A percentile compares a stretch with the other conserved stretches of the same genome.
phyloP scores from a whole-genome alignment of 2,888 invertebrate species.

The Cremastinae sp. region DNA sequence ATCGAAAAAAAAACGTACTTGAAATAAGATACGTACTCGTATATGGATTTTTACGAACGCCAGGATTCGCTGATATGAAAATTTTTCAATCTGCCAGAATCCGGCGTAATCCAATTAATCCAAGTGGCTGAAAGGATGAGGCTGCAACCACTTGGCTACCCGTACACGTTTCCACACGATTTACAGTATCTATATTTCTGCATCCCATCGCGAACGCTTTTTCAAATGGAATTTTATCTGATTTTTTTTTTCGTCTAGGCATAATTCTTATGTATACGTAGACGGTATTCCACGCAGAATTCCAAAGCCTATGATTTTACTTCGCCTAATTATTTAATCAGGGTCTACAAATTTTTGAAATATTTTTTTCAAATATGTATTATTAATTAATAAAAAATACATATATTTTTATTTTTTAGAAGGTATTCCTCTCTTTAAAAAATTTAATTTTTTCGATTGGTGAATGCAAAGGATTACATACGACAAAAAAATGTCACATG shows the following conservation, averaged over 20 bases:
- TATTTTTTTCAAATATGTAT: too few relatives aligned
- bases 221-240: conserved; percentile 32
- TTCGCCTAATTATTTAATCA: too few relatives aligned
- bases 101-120: conserved; percentile 31
- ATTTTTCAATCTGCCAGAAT: conserved; percentile 15
- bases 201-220: conserved; percentile 6
- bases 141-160: conserved; percentile 26
- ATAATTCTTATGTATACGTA: not conserved
- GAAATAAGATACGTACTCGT: not conserved
- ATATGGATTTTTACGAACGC: not conserved
- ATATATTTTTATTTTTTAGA: too few relatives aligned
- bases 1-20: too few relatives aligned
- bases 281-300: not conserved
- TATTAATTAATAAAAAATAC: too few relatives aligned
- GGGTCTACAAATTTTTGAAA: too few relatives aligned
- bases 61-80: conserved; percentile 5
- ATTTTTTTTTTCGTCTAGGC: not conserved
- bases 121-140: conserved; percentile 48
- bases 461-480: too few relatives aligned
- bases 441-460: too few relatives aligned
- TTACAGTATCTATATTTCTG: not conserved
- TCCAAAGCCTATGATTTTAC: too few relatives aligned
- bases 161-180: not conserved
- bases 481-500: too few relatives aligned
- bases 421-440: too few relatives aligned